These are phyloP conservation scores for Xanthorhoe designata DNA, from an alignment of 2,888 invertebrate species.

Conservation along the genomic window DNA sequence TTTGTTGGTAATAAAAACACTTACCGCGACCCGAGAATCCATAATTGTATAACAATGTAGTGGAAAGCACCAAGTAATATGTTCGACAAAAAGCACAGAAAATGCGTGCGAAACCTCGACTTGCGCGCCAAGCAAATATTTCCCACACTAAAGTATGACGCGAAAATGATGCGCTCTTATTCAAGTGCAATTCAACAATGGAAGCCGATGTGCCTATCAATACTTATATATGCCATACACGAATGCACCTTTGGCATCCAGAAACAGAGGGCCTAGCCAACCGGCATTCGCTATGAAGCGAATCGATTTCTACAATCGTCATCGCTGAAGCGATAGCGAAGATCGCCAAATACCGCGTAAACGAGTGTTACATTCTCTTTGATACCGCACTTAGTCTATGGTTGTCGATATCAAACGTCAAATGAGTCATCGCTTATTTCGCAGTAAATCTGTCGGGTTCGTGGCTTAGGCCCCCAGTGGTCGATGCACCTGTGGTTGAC, in stretches of 20 bases:
- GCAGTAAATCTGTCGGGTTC: too few relatives aligned
- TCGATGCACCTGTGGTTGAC: too few relatives aligned
- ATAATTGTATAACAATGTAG: slow-evolving; percentile 72
- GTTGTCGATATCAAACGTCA: too few relatives aligned
- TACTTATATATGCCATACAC: slow-evolving; percentile 77
- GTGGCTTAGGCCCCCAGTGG: too few relatives aligned
- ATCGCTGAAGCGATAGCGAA: too few relatives aligned
- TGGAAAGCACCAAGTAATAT: slow-evolving; percentile 68
- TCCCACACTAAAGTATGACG: slow-evolving; percentile 52
- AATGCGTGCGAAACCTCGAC: slow-evolving; percentile 61
- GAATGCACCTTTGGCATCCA: slow-evolving; percentile 54
- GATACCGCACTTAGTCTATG: too few relatives aligned
- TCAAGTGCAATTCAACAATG: slow-evolving; percentile 69
- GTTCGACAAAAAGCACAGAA: slow-evolving; percentile 59
- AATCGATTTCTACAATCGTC: too few relatives aligned
- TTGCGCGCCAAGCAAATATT: slow-evolving; percentile 45
- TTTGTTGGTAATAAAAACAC: slow-evolving; percentile 54
- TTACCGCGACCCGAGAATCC: slow-evolving; percentile 76
- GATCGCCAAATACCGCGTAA: too few relatives aligned
- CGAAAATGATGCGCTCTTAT: slow-evolving; percentile 60
- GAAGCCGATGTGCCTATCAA: slow-evolving; percentile 67
- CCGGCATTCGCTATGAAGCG: too few relatives aligned
- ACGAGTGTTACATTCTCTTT: too few relatives aligned
- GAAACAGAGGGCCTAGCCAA: too few relatives aligned
- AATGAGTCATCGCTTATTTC: too few relatives aligned